Conservation (phyloP, 1,140 invertebrate species). For the Oscheius sp. region DNA sequence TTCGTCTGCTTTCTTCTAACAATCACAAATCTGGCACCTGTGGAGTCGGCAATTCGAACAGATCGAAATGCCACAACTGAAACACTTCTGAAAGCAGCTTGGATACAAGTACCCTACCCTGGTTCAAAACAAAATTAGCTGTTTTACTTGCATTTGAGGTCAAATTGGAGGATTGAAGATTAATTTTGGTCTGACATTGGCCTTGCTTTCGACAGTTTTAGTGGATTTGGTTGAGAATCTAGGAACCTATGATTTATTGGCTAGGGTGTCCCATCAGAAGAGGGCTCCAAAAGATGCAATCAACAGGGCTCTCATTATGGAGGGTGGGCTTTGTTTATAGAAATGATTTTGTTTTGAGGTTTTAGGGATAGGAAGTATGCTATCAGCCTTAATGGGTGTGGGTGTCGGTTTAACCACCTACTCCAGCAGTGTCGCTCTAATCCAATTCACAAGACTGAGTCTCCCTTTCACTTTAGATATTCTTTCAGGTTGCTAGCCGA, state of each 20-base stretch:
- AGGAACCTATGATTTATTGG: constrained; percentile 57
- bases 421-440: constrained; percentile 27
- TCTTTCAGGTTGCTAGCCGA: constrained; percentile 31
- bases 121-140: too few species aligned
- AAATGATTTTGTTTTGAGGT: constrained; percentile 47
- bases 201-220: constrained; percentile 56
- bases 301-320: constrained; percentile 26
- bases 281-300: constrained; percentile 17
- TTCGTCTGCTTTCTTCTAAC: background rate
- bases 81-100: constrained; percentile 20
- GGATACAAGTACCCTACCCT: too few species aligned
- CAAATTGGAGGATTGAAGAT: constrained; percentile 60
- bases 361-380: constrained; percentile 60
- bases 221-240: constrained; percentile 61
- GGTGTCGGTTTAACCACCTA: constrained; percentile 33
- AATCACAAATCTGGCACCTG: background rate
- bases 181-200: constrained; percentile 54
- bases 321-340: constrained; percentile 3
- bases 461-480: constrained; percentile 45
- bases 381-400: constrained; percentile 46
- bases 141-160: constrained; percentile 42
- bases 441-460: constrained; percentile 41
- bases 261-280: constrained; percentile 19
- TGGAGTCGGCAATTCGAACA: background rate
- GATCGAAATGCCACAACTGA: background rate